Percentiles rank a stretch among this genome's conserved stretches.
phyloP scores from a whole-genome alignment of 2,797 vertebrate genomes.

The Poeciliopsis turneri region DNA sequence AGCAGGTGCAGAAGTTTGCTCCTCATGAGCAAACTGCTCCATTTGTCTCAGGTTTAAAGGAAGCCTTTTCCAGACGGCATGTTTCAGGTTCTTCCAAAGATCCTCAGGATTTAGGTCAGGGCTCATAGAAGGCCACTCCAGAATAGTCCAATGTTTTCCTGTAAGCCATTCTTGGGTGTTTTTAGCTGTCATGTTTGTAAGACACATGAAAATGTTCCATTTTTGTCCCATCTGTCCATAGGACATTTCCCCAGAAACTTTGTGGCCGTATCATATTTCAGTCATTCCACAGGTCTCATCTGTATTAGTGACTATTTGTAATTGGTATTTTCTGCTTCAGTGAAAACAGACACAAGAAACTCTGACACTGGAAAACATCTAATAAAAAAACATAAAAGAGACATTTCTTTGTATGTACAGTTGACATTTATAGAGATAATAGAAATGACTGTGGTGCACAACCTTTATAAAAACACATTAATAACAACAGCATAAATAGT shows the following conservation, averaged over 20 bases:
- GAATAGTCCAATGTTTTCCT: no score
- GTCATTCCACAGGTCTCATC: not conserved
- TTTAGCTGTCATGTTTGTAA: no score
- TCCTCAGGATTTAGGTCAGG: no score
- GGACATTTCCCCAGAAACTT: no score
- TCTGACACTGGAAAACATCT: not conserved
- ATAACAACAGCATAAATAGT: constrained; percentile 58
- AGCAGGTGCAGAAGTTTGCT: no score
- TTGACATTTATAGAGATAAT: constrained; percentile 78
- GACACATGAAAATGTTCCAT: not conserved
- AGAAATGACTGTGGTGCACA: constrained; percentile 74
- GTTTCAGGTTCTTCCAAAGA: no score
- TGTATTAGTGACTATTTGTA: not conserved
- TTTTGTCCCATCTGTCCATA: not conserved
- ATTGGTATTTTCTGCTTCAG: not conserved
- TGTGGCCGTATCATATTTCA: not conserved
- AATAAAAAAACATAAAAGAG: not conserved
- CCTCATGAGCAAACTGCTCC: no score
- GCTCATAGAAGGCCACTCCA: no score
- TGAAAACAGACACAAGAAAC: not conserved
- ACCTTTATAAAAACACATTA: constrained; percentile 70
- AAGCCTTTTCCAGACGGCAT: no score
- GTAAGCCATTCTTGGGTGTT: no score
- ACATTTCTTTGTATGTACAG: constrained; percentile 63
- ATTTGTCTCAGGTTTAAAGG: no score